phyloP scores from a whole-genome alignment of 1,140 invertebrate genomes.

The Fragariocoptes setiger region DNA sequence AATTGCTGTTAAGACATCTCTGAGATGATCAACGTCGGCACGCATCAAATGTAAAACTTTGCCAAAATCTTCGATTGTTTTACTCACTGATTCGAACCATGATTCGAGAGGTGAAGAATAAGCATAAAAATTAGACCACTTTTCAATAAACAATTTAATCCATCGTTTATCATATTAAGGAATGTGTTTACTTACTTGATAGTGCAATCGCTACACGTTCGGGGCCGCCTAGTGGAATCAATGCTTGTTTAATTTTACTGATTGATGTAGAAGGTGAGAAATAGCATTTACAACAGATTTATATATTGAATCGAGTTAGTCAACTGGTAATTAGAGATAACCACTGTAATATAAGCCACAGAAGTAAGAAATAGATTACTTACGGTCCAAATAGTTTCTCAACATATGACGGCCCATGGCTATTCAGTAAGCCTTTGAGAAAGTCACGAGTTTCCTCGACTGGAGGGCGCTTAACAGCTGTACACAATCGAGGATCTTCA shows the following conservation, averaged over 20 bases:
- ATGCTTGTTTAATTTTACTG: constrained; percentile 56
- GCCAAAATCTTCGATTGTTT: constrained; percentile 75
- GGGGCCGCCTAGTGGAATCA: constrained; percentile 59
- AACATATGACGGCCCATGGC: constrained; percentile 76
- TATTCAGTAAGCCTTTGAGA: constrained; percentile 56
- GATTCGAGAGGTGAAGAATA: constrained; percentile 2
- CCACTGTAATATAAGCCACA: too few relatives aligned
- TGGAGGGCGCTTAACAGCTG: constrained; percentile 63
- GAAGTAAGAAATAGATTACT: too few relatives aligned
- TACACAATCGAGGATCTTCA: constrained; percentile 59
- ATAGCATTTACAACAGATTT: too few relatives aligned
- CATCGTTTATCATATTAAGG: too few relatives aligned
- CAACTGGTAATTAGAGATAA: too few relatives aligned
- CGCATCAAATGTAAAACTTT: constrained; percentile 50
- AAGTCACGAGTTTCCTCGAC: constrained; percentile 83
- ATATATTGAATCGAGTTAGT: too few relatives aligned
- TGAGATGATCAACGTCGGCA: constrained; percentile 57
- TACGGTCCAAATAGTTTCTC: constrained; percentile 68
- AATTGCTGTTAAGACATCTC: constrained; percentile 79
- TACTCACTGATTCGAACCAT: constrained; percentile 43
- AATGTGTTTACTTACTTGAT: constrained; percentile 30
- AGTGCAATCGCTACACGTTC: constrained; percentile 73
- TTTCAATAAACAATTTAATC: too few relatives aligned
- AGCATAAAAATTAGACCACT: not conserved
- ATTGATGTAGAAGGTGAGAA: too few relatives aligned